Evolutionary conservation across 2,113 vertebrate genomes (phyloP), one percentile per base, ranked within the genome.

Genomic region (Galbula dea): DNA sequence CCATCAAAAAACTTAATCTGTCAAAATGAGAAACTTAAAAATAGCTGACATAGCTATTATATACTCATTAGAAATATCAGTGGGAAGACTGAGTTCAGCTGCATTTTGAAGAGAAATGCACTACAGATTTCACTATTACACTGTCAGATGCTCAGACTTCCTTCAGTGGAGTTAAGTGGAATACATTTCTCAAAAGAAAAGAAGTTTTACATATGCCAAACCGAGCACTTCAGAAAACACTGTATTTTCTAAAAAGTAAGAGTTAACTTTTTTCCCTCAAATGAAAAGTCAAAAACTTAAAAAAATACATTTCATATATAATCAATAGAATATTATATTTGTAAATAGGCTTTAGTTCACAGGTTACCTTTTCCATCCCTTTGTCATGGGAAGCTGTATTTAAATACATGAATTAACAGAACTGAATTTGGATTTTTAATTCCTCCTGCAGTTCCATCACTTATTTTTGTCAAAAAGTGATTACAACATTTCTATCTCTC

Each of bases 21-120:
- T 77, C 86, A 94, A 92, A 96, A 94, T 76, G 62, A 88, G 45
- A 84, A 75, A 94, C 0, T 0, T 11, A 67, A 78, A 94, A 96
- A 95, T 23, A 69, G 86, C 62, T 68, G 29, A 52, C 89, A 29
- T 0, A 59, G 75, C 59, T 94, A 62, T 75, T 89, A 94, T 29
- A 91, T 41, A 80, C 59, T 93, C 46, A 48, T 45, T 27, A 91
- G 39, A 95, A 91, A 85, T 91, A 94, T 41, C 81, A 89, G 67
- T 63, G 41, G 76, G 83, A 94, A 97, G 94, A 98, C 58, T 92
- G 46, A 2, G 3, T 97, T 96, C 96, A 81, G 78, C 68, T 93
- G 73, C 72, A 89, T 86, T 95, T 96, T 92, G 76, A 95, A 94
- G 76, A 88, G 61, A 93, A 86, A 94, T 90, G 79, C 84, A 74